Conservation (phyloP, 2,113 vertebrate species). For the Etia nguti region DNA sequence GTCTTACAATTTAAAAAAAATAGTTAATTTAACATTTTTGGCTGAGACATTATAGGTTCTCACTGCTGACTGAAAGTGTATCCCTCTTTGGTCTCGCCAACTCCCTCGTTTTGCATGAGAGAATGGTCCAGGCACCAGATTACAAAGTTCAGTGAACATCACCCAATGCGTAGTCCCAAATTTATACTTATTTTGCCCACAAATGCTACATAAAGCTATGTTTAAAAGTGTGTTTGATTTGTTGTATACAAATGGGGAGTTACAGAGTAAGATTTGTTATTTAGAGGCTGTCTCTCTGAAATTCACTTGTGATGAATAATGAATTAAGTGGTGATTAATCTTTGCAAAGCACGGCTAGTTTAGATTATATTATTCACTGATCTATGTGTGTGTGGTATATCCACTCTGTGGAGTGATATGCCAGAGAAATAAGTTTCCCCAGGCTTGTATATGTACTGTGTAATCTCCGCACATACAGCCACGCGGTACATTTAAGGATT, state of each 20-base stretch:
- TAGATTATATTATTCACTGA: slow-evolving; percentile 3
- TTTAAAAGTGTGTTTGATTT: neutral
- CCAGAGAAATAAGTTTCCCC: neutral
- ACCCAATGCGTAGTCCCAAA: neutral
- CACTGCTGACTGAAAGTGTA: neutral
- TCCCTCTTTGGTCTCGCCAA: neutral
- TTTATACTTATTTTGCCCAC: neutral
- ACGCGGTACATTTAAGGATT: neutral
- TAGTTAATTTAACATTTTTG: neutral
- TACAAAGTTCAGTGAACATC: neutral
- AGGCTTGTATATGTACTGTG: neutral
- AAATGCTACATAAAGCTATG: neutral
- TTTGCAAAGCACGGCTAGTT: slow-evolving; percentile 40
- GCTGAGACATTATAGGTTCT: neutral
- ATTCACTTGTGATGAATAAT: slow-evolving; percentile 67
- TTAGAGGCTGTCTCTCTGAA: slow-evolving; percentile 58
- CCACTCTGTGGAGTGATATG: neutral
- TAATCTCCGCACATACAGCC: neutral
- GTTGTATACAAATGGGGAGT: neutral
- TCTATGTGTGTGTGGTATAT: slow-evolving; percentile 2
- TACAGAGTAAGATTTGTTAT: slow-evolving; percentile 51
- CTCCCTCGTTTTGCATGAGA: neutral
- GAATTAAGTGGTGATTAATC: slow-evolving; percentile 63
- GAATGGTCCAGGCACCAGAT: neutral
- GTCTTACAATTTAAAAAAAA: neutral